Base-by-base conservation (phyloP, 2,797 vertebrate species). In the Sternarchorhynchus goeldii region DNA sequence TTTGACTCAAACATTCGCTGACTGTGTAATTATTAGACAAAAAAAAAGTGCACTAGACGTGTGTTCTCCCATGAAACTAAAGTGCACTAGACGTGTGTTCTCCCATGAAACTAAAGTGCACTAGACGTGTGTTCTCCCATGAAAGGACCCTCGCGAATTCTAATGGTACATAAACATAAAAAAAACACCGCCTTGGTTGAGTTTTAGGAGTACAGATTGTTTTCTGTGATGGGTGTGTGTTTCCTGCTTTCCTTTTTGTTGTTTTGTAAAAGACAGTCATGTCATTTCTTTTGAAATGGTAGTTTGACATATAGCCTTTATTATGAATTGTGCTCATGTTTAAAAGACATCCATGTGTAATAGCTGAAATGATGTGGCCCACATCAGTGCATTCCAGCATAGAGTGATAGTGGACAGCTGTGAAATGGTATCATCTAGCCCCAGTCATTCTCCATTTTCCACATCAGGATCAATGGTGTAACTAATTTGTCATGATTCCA, bases 1-100 rank as follows among this genome's bases (percentile, higher is more conserved):
- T 91, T 93, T 88, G 90, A 93, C 93, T 93, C 89, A 89, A 93
- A 91, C 92, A 92, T 90, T 93, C 89, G 90, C 88, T 90, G 91
- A 94, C 89, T 86, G 86, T 92, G 94, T 93, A 91, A 89, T 92
- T 90, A 90, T 91, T 95, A 94, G 92, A 89, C 84, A 81, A 86
- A 91, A 85, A 66, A 88, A 91, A n/a, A 87, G 85, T 90, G 91
- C 92, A 91, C 90, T 91, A 88, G 86, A 90, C 87, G 86, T 86
- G 79, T 85, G 87, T 79, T 77, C 55, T 80, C 68, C 80, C 56
- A 21, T 83, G 84, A 86, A 90, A 87, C n/a, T n/a, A n/a, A n/a
- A 87, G 85, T 90, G 91, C 92, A 91, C 90, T 91, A 88, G 86
- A 90, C 87, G 86, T 86, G 79, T 85, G 87, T 79, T 77, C 55